These are phyloP conservation scores for Esox lucius DNA, from an alignment of 2,797 vertebrate genomes.

Conservation along the genomic window DNA sequence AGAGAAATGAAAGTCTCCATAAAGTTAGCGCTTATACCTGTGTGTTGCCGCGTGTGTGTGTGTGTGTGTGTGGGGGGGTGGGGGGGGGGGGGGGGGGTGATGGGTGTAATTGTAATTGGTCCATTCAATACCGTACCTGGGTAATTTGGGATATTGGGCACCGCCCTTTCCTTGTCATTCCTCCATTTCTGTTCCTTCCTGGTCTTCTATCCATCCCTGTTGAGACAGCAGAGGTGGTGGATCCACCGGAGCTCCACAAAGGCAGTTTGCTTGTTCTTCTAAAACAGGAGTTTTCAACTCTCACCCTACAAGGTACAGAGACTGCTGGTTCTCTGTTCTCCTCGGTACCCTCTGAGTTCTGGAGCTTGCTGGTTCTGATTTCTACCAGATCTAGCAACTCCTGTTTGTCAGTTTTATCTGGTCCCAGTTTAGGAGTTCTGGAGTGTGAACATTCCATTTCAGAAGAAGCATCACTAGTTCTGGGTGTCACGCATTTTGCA, in stretches of 20 bases:
- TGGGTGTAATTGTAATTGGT: constrained; percentile 90
- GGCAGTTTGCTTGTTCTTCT: background rate
- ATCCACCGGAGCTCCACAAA: background rate
- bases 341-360: too few species aligned
- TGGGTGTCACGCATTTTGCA: too few species aligned
- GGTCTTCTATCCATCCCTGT: background rate
- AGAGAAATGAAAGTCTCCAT: constrained; percentile 80
- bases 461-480: too few species aligned
- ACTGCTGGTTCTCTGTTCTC: too few species aligned
- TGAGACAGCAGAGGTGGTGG: background rate
- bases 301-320: too few species aligned
- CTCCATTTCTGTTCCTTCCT: background rate
- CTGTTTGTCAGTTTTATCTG: too few species aligned
- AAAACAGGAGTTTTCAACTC: background rate
- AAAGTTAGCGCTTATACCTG: constrained; percentile 86
- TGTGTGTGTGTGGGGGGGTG: too few species aligned
- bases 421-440: too few species aligned
- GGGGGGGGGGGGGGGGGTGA: too few species aligned
- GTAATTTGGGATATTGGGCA: constrained; percentile 79
- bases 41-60: constrained; percentile 26
- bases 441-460: too few species aligned
- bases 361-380: too few species aligned
- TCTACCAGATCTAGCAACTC: too few species aligned
- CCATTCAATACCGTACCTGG: constrained; percentile 81
- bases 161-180: constrained; percentile 25